Base-by-base conservation (phyloP, 2,797 vertebrate genomes). In the Brachymystax lenok region DNA sequence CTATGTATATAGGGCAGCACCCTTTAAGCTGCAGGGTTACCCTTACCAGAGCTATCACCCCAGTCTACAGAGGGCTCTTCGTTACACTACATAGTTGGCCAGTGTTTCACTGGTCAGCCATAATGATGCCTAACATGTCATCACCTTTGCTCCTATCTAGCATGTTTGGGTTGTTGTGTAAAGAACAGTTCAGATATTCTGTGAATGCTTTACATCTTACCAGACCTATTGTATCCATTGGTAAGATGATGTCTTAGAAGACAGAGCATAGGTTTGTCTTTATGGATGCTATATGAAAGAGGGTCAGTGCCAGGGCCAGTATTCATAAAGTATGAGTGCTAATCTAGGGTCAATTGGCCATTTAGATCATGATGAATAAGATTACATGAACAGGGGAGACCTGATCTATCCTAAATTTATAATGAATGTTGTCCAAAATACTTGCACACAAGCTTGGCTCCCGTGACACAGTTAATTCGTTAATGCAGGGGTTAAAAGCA, bases 61-160 rank as follows among this genome's bases (percentile, higher is more conserved):
- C 79, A 74, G 28, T 21, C 30, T 5, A 90, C 85, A 91, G 83
- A 86, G 83, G 68, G 50, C 77, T 33, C 82, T 85, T 73, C 84
- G 82, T 87, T 79, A 40, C 74, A 10, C 71, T 83, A 59, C 30
- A 74, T 13, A 61, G 56, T 56, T 46, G 67, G 63, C 79, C 71
- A 76, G 71, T 78, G 73, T 88, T 73, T 82, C 77, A 74, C 67
- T 75, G 76, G 75, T 78, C 82, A 83, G 73, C 76, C 74, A 79
- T 66, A 56, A 54, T 64, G 82, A 87, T 74, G 72, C 21, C 54
- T 24, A 24, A 35, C 54, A 52, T 68, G 51, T 59, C 21, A 28
- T 75, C 21, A 71, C 78, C 76, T 82, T 80, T 56, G 75, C 35
- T 61, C 77, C 4, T 71, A 64, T 84, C 79, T 70, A 56, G 50